phyloP scores from a whole-genome alignment of 1,140 invertebrate genomes.

The Xylocopa sonorina region DNA sequence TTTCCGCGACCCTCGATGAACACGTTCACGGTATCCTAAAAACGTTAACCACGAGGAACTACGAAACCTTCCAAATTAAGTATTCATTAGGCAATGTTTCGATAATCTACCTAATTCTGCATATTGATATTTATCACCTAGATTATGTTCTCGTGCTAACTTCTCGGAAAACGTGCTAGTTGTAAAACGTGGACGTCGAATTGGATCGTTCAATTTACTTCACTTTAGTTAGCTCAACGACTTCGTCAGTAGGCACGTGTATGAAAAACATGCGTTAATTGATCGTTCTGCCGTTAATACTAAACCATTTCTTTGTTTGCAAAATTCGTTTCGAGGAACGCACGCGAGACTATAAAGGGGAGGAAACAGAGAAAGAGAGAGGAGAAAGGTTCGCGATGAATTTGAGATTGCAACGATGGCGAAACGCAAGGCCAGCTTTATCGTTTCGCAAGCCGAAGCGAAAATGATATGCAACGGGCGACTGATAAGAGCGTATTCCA shows the following conservation, averaged over 20 bases:
- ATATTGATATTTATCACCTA: not conserved
- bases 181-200: not conserved
- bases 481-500: constrained; percentile 17
- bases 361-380: too few species aligned
- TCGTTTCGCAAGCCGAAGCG: not conserved
- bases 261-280: not conserved
- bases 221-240: constrained; percentile 10
- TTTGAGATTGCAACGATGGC: not conserved
- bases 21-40: not conserved
- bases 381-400: not conserved
- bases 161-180: not conserved
- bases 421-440: not conserved
- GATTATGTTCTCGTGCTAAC: not conserved
- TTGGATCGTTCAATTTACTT: constrained; percentile 26
- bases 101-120: too few species aligned
- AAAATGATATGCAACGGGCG: not conserved
- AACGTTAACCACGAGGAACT: not conserved
- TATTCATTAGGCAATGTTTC: too few species aligned
- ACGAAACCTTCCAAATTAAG: too few species aligned
- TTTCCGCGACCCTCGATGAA: not conserved
- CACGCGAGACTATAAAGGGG: not conserved
- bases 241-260: not conserved
- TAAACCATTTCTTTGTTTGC: not conserved
- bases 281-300: not conserved
- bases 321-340: too few species aligned